Evolutionary conservation across 2,888 invertebrate genomes (phyloP).

Genomic region (Drosophila hamatofila): DNA sequence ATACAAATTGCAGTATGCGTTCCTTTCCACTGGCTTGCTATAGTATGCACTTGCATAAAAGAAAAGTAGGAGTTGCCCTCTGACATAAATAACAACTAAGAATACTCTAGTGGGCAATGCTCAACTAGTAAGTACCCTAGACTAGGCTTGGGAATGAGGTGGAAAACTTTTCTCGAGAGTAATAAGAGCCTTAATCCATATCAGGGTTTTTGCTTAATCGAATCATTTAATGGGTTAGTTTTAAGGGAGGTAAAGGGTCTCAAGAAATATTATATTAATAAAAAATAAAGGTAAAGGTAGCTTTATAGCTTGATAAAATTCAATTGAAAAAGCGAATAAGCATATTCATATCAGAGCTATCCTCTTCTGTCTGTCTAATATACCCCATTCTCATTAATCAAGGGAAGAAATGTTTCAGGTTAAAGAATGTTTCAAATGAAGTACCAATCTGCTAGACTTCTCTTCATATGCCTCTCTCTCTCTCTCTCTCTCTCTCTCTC

Average conservation of each 20-base stretch:
- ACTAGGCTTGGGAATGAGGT: accelerated
- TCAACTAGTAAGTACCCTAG: neutral
- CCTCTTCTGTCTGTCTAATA: neutral
- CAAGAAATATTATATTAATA: neutral
- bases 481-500: too few relatives aligned
- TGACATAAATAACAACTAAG: slow-evolving; percentile 40
- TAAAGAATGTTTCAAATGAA: slow-evolving; percentile 23
- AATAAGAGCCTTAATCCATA: too few relatives aligned
- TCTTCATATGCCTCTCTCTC: too few relatives aligned
- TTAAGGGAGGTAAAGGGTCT: too few relatives aligned
- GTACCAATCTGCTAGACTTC: neutral
- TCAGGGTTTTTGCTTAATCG: too few relatives aligned
- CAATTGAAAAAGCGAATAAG: too few relatives aligned
- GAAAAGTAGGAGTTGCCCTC: slow-evolving; percentile 26
- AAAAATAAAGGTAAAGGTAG: too few relatives aligned
- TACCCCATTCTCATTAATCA: neutral
- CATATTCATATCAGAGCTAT: neutral
- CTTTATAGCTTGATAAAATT: too few relatives aligned
- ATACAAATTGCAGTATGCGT: slow-evolving; percentile 53
- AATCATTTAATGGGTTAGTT: too few relatives aligned
- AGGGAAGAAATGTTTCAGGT: neutral
- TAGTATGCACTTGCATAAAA: slow-evolving; percentile 10
- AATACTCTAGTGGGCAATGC: neutral
- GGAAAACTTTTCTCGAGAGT: neutral
- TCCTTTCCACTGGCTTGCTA: slow-evolving; percentile 7